A percentile compares a stretch with the other conserved stretches of the same genome.
These are phyloP conservation scores for Lasioglossum figueresi DNA, from an alignment of 2,888 invertebrate species.

Conservation along the genomic window DNA sequence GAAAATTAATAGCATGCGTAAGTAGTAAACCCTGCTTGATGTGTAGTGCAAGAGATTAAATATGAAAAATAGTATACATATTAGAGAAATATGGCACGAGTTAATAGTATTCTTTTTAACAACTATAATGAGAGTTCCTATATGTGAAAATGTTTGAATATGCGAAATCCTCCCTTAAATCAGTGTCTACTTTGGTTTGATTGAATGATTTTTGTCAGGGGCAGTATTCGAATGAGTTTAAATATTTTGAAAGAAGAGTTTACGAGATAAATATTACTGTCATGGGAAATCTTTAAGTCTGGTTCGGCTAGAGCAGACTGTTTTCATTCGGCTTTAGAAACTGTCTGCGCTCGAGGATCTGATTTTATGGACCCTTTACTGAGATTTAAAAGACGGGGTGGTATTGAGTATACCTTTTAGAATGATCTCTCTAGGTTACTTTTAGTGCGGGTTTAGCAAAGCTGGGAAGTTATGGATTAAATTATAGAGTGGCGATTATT, in stretches of 20 bases:
- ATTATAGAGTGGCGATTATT: not conserved
- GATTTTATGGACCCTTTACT: constrained; percentile 12
- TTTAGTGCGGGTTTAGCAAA: not conserved
- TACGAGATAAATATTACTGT: not conserved
- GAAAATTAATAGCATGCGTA: too few relatives aligned
- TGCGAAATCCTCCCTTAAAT: too few relatives aligned
- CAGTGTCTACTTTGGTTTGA: not conserved
- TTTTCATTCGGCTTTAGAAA: not conserved
- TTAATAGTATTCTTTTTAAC: too few relatives aligned
- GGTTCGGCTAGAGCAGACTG: not conserved
- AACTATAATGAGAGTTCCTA: too few relatives aligned
- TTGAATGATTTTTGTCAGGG: not conserved
- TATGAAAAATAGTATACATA: too few relatives aligned
- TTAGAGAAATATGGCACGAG: too few relatives aligned
- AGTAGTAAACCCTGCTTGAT: too few relatives aligned
- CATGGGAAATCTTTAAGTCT: not conserved
- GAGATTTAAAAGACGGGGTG: not conserved
- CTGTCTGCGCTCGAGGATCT: not conserved
- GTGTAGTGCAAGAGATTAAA: too few relatives aligned
- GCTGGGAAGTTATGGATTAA: not conserved
- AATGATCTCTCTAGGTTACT: not conserved
- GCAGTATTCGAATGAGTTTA: not conserved
- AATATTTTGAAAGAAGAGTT: not conserved
- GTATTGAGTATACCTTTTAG: not conserved
- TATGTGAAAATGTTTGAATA: too few relatives aligned